phyloP scores from a whole-genome alignment of 2,888 invertebrate species.

The Nycteola revayana region DNA sequence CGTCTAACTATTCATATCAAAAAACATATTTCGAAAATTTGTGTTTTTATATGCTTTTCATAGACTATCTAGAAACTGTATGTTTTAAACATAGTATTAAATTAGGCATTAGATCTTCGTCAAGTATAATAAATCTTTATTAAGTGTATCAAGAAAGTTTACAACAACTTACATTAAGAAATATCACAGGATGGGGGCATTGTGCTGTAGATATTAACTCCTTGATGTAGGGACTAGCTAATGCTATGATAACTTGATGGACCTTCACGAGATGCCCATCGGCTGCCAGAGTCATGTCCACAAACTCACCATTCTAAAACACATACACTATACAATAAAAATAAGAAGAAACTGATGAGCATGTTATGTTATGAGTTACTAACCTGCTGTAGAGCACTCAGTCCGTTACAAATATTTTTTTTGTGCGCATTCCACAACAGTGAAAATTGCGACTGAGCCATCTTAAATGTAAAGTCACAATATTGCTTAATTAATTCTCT shows the following conservation, averaged over 20 bases:
- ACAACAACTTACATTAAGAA: slow-evolving; percentile 62
- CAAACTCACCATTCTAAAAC: slow-evolving; percentile 71
- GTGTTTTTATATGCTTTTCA: too few relatives aligned
- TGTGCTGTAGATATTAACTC: slow-evolving; percentile 62
- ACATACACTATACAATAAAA: slow-evolving; percentile 1
- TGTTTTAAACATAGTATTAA: too few relatives aligned
- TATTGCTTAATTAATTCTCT: too few relatives aligned
- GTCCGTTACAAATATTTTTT: slow-evolving; percentile 53
- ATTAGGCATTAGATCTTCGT: too few relatives aligned
- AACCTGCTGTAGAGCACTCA: slow-evolving; percentile 61
- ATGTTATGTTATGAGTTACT: slow-evolving; percentile 5
- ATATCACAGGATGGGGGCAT: slow-evolving; percentile 70
- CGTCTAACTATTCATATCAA: too few relatives aligned
- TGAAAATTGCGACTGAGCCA: slow-evolving; percentile 52
- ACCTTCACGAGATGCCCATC: slow-evolving; percentile 73
- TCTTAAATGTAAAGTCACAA: too few relatives aligned
- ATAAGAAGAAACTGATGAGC: background rate
- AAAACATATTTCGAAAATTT: too few relatives aligned
- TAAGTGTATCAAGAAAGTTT: background rate
- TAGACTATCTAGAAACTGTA: too few relatives aligned
- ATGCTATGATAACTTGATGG: slow-evolving; percentile 68
- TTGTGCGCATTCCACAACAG: slow-evolving; percentile 57
- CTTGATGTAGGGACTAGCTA: slow-evolving; percentile 73
- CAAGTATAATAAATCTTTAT: too few relatives aligned
- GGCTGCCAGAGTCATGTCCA: slow-evolving; percentile 74